Conservation (phyloP, 1,140 invertebrate genomes). For the Agrypnia vestita region DNA sequence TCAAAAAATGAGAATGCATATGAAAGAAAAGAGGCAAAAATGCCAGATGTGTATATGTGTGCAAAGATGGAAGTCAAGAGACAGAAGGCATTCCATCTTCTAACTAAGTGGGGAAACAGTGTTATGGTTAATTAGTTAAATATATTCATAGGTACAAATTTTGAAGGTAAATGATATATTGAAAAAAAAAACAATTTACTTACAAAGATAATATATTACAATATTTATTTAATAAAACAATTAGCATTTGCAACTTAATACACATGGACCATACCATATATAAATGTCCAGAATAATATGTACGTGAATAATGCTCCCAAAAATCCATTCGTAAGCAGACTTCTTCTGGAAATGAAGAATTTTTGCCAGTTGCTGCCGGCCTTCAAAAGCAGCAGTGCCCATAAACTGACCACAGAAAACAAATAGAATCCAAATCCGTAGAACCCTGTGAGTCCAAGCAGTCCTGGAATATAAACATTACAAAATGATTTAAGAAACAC, state of each 20-base stretch:
- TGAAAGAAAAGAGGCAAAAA: no score
- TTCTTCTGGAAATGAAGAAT: slow-evolving; percentile 89
- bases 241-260: slow-evolving; percentile 72
- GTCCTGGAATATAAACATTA: slow-evolving; percentile 69
- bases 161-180: no score
- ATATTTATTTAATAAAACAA: slow-evolving; percentile 17
- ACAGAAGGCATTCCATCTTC: no score
- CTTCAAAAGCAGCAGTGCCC: slow-evolving; percentile 90
- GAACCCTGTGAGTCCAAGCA: slow-evolving; percentile 93
- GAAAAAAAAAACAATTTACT: not conserved
- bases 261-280: slow-evolving; percentile 88
- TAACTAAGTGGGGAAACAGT: no score
- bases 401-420: slow-evolving; percentile 89
- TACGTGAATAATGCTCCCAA: slow-evolving; percentile 93
- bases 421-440: slow-evolving; percentile 96
- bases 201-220: slow-evolving; percentile 34
- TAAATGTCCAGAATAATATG: slow-evolving; percentile 87
- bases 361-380: slow-evolving; percentile 91
- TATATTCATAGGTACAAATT: no score
- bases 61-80: no score
- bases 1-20: no score
- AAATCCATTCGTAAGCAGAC: slow-evolving; percentile 91
- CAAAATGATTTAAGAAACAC: slow-evolving; percentile 2
- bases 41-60: no score
- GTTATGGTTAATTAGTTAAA: no score